phyloP scores from a whole-genome alignment of 2,797 vertebrate genomes.

The Cryptoprocta ferox region DNA sequence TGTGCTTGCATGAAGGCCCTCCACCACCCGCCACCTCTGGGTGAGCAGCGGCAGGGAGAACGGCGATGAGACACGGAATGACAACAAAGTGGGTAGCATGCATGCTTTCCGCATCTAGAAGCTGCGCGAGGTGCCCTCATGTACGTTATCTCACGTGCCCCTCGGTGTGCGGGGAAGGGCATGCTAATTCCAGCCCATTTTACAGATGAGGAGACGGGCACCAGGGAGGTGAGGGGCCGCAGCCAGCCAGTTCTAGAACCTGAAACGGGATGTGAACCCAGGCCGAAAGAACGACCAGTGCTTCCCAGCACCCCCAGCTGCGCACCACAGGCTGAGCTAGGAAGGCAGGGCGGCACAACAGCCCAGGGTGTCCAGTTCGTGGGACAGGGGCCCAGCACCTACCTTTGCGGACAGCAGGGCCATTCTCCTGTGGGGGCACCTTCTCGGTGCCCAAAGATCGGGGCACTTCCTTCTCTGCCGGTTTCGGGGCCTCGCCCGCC shows the following conservation, averaged over 20 bases:
- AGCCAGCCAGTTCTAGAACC: too few relatives aligned
- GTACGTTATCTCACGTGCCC: fast-evolving
- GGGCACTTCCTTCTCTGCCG: slow-evolving; percentile 87
- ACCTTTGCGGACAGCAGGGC: slow-evolving; percentile 92
- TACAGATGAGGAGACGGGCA: fast-evolving
- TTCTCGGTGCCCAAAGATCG: slow-evolving; percentile 88
- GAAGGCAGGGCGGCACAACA: not conserved
- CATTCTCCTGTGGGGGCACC: slow-evolving; percentile 88
- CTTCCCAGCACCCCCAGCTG: fast-evolving
- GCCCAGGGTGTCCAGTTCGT: fast-evolving
- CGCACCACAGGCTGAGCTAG: fast-evolving
- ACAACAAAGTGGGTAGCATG: fast-evolving
- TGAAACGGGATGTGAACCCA: not conserved
- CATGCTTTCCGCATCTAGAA: fast-evolving
- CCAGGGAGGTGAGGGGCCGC: fast-evolving
- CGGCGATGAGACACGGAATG: fast-evolving
- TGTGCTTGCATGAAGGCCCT: not conserved
- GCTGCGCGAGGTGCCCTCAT: fast-evolving
- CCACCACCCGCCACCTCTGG: fast-evolving
- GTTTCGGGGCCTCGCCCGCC: slow-evolving; percentile 88
- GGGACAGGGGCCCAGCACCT: not conserved
- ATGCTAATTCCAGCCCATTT: fast-evolving
- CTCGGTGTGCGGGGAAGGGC: fast-evolving
- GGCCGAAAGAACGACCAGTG: fast-evolving
- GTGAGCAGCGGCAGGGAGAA: fast-evolving